These are phyloP conservation scores for Phrynocephalus guinanensis DNA, from an alignment of 2,797 vertebrate species.

Conservation along the genomic window DNA sequence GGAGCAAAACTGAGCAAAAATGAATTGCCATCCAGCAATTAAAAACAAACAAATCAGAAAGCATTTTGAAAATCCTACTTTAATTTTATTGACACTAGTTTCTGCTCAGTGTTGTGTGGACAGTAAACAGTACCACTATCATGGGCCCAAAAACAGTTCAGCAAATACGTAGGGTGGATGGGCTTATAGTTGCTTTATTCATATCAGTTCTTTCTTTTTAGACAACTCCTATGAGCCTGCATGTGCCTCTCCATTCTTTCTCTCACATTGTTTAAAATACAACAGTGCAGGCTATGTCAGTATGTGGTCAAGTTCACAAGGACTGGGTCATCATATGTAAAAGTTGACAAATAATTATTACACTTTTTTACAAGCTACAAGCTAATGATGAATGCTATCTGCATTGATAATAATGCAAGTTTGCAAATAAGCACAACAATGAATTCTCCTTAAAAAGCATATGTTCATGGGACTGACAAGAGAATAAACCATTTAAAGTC, in stretches of 20 bases:
- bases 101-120: too few relatives aligned
- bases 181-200: neutral
- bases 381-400: constrained; percentile 31
- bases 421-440: constrained; percentile 29
- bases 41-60: too few relatives aligned
- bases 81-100: too few relatives aligned
- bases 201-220: constrained; percentile 10
- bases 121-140: too few relatives aligned
- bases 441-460: constrained; percentile 38
- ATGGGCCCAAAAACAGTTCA: too few relatives aligned
- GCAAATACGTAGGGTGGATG: too few relatives aligned
- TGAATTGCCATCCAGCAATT: too few relatives aligned
- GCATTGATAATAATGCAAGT: constrained; percentile 22
- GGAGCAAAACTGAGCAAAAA: too few relatives aligned
- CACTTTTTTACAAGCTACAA: constrained; percentile 13
- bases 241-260: neutral
- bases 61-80: too few relatives aligned
- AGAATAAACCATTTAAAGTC: constrained; percentile 29
- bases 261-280: constrained; percentile 9
- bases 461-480: constrained; percentile 34
- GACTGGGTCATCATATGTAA: constrained; percentile 1
- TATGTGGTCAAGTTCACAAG: constrained; percentile 12
- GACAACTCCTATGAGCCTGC: constrained; percentile 25
- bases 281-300: neutral
- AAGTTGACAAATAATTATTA: constrained; percentile 23